A percentile compares a stretch with the other conserved stretches of the same genome.
phyloP scores from a whole-genome alignment of 2,113 vertebrate genomes.

The Psilopogon haemacephalus region DNA sequence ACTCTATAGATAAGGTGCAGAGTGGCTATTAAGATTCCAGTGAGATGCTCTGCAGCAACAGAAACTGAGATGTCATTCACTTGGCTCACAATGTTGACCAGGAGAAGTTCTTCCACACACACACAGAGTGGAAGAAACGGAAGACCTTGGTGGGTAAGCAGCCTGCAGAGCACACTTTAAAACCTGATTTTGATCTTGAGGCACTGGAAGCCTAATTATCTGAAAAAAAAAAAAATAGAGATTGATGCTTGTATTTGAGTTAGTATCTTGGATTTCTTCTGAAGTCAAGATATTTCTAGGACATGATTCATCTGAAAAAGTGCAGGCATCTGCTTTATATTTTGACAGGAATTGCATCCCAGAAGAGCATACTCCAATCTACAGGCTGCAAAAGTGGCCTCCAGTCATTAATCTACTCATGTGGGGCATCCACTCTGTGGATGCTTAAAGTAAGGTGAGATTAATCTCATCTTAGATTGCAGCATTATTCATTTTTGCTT shows the following conservation, averaged over 20 bases:
- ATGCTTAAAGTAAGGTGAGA: neutral
- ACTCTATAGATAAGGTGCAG: neutral
- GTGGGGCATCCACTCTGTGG: neutral
- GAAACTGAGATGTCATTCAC: neutral
- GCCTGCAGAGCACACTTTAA: neutral
- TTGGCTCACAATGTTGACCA: neutral
- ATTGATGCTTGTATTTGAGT: neutral
- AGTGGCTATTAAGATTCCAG: neutral
- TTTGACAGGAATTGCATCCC: neutral
- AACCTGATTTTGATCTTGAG: neutral
- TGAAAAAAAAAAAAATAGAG: conserved; percentile 8
- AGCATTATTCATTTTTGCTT: too few relatives aligned
- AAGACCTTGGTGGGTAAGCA: neutral
- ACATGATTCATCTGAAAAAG: neutral
- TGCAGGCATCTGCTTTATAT: neutral
- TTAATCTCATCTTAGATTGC: too few relatives aligned
- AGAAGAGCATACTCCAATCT: neutral
- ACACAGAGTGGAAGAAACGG: neutral
- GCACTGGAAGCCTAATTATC: neutral
- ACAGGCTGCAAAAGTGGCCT: neutral
- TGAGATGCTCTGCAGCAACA: neutral
- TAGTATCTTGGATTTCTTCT: neutral
- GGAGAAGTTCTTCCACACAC: neutral
- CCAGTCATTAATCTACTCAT: neutral
- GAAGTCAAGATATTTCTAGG: neutral